Percentiles rank a stretch among this genome's conserved stretches.
Evolutionary conservation across 2,113 vertebrate genomes (phyloP).

Genomic region (Probosciger aterrimus): DNA sequence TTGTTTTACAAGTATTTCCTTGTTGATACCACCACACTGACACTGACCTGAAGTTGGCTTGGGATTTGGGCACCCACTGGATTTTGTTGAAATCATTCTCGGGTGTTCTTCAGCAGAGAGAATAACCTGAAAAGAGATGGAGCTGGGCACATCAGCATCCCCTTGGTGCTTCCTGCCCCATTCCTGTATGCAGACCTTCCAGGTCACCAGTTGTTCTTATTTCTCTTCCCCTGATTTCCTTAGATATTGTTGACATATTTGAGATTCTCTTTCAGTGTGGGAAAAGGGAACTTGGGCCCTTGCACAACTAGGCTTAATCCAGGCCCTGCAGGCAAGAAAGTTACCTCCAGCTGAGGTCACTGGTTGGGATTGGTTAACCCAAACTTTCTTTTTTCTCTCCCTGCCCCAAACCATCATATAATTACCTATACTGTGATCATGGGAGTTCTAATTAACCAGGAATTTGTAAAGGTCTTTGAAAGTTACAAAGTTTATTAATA

Average conservation of each 20-base stretch:
- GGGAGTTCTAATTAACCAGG: neutral
- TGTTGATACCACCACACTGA: neutral
- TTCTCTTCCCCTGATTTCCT: neutral
- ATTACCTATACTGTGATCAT: neutral
- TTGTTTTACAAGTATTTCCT: neutral
- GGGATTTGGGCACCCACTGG: neutral
- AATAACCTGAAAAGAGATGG: neutral
- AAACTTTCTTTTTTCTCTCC: neutral
- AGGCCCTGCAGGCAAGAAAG: slow-evolving; percentile 28
- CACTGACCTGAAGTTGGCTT: neutral
- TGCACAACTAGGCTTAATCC: slow-evolving; percentile 37
- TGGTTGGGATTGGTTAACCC: neutral
- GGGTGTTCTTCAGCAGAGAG: neutral
- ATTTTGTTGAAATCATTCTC: neutral
- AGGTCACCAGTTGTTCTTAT: neutral
- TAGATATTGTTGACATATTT: slow-evolving; percentile 48
- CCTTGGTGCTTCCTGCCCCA: rapidly evolving
- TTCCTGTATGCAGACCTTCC: neutral
- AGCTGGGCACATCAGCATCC: neutral
- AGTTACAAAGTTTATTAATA: neutral
- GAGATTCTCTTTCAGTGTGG: slow-evolving; percentile 46
- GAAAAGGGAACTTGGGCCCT: slow-evolving; percentile 22
- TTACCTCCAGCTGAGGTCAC: slow-evolving; percentile 1
- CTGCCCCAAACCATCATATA: neutral
- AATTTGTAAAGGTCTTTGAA: neutral